These are phyloP conservation scores for Botia almorhae DNA, from an alignment of 2,797 vertebrate genomes.

Conservation along the genomic window DNA sequence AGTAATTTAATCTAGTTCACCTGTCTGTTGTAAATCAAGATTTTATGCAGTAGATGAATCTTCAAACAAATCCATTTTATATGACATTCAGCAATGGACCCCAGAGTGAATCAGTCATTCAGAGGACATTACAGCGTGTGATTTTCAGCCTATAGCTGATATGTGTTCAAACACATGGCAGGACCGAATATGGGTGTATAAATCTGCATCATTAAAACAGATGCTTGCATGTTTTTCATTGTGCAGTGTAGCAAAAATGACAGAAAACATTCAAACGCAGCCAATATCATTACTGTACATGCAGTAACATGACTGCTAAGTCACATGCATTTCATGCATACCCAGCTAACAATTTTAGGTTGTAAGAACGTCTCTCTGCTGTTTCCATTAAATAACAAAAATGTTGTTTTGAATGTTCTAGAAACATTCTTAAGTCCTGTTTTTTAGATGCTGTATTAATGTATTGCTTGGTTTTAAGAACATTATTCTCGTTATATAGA, in stretches of 20 bases:
- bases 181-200: not conserved
- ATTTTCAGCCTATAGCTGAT: too few relatives aligned
- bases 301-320: constrained; percentile 1
- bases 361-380: too few relatives aligned
- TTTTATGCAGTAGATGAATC: not conserved
- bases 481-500: too few relatives aligned
- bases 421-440: too few relatives aligned
- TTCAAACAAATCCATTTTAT: not conserved
- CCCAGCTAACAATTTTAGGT: too few relatives aligned
- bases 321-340: not conserved
- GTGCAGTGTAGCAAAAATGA: not conserved
- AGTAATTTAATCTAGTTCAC: not conserved
- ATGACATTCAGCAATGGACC: not conserved
- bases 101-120: too few relatives aligned
- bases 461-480: too few relatives aligned
- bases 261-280: not conserved
- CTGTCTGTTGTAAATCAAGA: not conserved
- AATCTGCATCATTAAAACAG: not conserved
- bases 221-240: not conserved
- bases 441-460: too few relatives aligned
- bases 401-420: too few relatives aligned
- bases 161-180: not conserved
- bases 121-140: too few relatives aligned
- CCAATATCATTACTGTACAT: not conserved
- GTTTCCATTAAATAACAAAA: too few relatives aligned